A percentile compares a stretch with the other conserved stretches of the same genome.
phyloP scores from a whole-genome alignment of 2,113 vertebrate species.

The Rhinogobius similis region DNA sequence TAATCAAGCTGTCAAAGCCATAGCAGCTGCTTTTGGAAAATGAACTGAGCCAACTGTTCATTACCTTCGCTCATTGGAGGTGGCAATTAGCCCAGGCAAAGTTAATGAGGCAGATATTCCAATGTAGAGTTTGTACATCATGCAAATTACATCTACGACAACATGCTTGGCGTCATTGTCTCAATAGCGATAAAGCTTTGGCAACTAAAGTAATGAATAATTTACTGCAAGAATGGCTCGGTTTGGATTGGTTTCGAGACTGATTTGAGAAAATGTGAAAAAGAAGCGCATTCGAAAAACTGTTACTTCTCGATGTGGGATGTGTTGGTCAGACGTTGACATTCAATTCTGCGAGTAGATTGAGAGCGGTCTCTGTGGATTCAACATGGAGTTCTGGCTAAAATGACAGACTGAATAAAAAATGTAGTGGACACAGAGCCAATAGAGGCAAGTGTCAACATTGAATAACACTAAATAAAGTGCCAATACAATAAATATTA shows the following conservation, averaged over 20 bases:
- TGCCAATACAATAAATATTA: not conserved
- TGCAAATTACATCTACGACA: not conserved
- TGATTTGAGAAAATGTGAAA: not conserved
- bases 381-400: not conserved
- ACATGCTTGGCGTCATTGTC: not conserved
- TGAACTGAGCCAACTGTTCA: not conserved
- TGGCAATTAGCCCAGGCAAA: conserved; percentile 7
- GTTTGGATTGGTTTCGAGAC: not conserved
- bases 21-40: conserved; percentile 9
- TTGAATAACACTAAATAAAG: too few species aligned
- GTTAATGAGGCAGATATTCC: not conserved
- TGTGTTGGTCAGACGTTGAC: not conserved
- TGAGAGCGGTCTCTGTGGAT: not conserved
- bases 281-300: not conserved
- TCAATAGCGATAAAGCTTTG: not conserved
- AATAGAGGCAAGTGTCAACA: not conserved
- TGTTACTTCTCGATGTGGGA: not conserved
- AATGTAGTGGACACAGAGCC: not conserved
- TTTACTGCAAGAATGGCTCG: not conserved
- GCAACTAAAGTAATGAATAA: conserved; percentile 3
- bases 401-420: not conserved
- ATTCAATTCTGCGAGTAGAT: not conserved
- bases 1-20: not conserved
- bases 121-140: not conserved
- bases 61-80: conserved; percentile 1